These are phyloP conservation scores for Lordiphosa mommai DNA, from an alignment of 1,140 invertebrate genomes.

Conservation along the genomic window DNA sequence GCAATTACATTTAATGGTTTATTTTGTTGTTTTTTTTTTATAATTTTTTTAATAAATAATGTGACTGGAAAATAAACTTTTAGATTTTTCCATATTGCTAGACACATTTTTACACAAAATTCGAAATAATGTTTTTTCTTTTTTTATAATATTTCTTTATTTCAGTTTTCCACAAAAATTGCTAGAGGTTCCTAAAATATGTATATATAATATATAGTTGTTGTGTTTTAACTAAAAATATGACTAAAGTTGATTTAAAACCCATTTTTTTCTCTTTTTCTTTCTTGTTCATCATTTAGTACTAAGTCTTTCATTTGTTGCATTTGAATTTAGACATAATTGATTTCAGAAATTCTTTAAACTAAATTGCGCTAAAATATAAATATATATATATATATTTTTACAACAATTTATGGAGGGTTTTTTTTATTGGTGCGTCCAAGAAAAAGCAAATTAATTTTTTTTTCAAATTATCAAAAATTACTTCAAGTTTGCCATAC, in stretches of 20 bases:
- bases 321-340: conserved; percentile 49
- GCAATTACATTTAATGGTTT: conserved; percentile 41
- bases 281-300: conserved; percentile 27
- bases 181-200: conserved; percentile 44
- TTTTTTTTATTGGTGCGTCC: conserved; percentile 20
- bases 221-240: conserved; percentile 53
- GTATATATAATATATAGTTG: conserved; percentile 16
- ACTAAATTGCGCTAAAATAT: conserved; percentile 67
- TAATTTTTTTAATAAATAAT: conserved; percentile 39
- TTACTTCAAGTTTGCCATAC: conserved; percentile 65
- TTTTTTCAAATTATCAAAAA: too few species aligned
- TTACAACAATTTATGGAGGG: conserved; percentile 57
- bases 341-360: conserved; percentile 35
- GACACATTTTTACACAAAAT: too few species aligned
- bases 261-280: conserved; percentile 18
- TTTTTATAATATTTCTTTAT: conserved; percentile 9
- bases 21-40: conserved; percentile 16
- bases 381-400: too few species aligned
- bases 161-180: conserved; percentile 34
- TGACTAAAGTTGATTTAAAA: conserved; percentile 62
- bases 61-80: conserved; percentile 3
- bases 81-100: too few species aligned
- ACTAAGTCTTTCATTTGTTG: conserved; percentile 66
- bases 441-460: conserved; percentile 28
- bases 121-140: too few species aligned